Percentiles rank a stretch among this genome's conserved stretches.
Conservation (phyloP, 2,888 invertebrate species). For the Apamea epomidion region DNA sequence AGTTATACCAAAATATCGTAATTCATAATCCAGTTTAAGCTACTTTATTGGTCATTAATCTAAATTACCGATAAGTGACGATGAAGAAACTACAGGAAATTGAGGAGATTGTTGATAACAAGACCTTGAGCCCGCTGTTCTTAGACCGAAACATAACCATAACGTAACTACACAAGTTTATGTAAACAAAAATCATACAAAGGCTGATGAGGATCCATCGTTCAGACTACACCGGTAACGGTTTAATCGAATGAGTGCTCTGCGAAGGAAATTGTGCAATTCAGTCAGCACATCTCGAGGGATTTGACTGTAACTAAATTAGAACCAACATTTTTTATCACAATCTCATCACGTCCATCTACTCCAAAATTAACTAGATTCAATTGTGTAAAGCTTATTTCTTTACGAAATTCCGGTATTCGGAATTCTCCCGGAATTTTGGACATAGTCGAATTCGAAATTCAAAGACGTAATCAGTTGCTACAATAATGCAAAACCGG, state of each 20-base stretch:
- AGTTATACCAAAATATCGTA: neutral
- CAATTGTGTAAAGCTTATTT: conserved; percentile 23
- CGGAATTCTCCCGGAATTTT: conserved; percentile 29
- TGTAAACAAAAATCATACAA: conserved; percentile 32
- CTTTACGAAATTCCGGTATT: conserved; percentile 20
- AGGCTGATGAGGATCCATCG: conserved; percentile 10
- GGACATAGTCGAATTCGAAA: conserved; percentile 27
- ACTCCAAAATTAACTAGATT: conserved; percentile 30
- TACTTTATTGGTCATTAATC: conserved; percentile 7
- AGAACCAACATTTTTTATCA: neutral
- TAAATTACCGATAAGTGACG: conserved; percentile 24
- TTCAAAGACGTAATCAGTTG: conserved; percentile 53
- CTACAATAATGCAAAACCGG: conserved; percentile 52
- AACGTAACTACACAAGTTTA: conserved; percentile 38
- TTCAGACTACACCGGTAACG: conserved; percentile 41
- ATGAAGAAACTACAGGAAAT: conserved; percentile 45
- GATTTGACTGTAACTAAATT: conserved; percentile 36
- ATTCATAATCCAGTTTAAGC: conserved; percentile 7
- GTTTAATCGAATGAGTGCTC: conserved; percentile 50
- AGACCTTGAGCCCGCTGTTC: conserved; percentile 39
- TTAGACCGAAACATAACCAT: conserved; percentile 34
- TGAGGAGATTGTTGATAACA: conserved; percentile 31
- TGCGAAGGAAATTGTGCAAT: conserved; percentile 60
- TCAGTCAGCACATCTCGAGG: conserved; percentile 31
- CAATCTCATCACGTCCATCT: neutral